A percentile compares a stretch with the other conserved stretches of the same genome.
phyloP scores from a whole-genome alignment of 2,113 vertebrate genomes.

The Turdus rufiventris region DNA sequence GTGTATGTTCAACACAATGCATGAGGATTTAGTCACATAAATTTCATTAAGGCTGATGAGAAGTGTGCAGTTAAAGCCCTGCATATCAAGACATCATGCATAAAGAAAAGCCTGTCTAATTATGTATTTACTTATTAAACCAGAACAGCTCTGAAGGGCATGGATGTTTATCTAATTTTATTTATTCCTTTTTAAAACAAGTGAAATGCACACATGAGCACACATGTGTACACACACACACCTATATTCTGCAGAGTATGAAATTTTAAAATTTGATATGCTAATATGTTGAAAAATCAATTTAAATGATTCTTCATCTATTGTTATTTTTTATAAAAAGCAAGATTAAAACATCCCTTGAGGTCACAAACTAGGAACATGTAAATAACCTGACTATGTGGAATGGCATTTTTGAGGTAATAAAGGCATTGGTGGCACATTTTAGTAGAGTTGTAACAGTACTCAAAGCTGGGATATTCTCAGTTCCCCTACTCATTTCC shows the following conservation, averaged over 20 bases:
- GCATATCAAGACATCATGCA: conserved; percentile 23
- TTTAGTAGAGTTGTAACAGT: neutral
- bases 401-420: neutral
- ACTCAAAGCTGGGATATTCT: neutral
- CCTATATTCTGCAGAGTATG: neutral
- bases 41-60: conserved; percentile 58
- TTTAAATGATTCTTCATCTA: neutral
- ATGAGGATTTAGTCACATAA: conserved; percentile 36
- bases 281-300: neutral
- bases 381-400: neutral
- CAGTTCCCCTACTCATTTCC: neutral
- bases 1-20: conserved; percentile 9
- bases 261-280: neutral
- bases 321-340: neutral
- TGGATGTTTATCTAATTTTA: conserved; percentile 6
- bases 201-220: neutral
- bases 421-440: neutral
- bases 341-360: neutral
- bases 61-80: conserved; percentile 12
- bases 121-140: conserved; percentile 43
- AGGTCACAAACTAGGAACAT: neutral
- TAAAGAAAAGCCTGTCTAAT: conserved; percentile 49
- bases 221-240: rapidly evolving
- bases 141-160: conserved; percentile 21
- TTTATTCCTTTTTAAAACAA: conserved; percentile 4